Evolutionary conservation across 2,113 vertebrate species (phyloP).

Genomic region (Vanacampus margaritifer): DNA sequence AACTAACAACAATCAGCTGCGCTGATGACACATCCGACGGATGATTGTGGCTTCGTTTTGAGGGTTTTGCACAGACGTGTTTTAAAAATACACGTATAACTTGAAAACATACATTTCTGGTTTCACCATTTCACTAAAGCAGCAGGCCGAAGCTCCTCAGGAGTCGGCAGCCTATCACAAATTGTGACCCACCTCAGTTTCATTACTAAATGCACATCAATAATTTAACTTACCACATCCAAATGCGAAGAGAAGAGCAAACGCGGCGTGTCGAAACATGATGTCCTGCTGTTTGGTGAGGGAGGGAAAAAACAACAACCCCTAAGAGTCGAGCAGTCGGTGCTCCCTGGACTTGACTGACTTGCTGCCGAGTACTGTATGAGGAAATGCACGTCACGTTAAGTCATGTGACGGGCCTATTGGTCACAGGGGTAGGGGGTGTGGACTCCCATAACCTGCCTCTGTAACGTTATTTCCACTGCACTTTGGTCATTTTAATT

Average conservation of each 20-base stretch:
- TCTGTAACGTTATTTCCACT: neutral
- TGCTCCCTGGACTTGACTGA: slow-evolving; percentile 11
- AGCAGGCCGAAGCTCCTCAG: slow-evolving; percentile 27
- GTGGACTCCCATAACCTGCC: slow-evolving; percentile 4
- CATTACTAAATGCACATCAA: neutral
- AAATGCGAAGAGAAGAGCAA: slow-evolving; percentile 38
- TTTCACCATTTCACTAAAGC: neutral
- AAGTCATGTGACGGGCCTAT: slow-evolving; percentile 67
- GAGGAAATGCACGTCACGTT: slow-evolving; percentile 72
- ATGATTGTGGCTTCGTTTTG: neutral
- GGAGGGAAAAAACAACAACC: neutral
- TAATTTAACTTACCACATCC: slow-evolving; percentile 55
- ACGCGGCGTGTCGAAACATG: slow-evolving; percentile 50
- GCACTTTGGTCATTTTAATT: neutral
- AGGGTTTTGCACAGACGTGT: neutral
- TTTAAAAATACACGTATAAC: neutral
- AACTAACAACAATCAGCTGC: slow-evolving; percentile 25
- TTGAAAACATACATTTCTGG: neutral
- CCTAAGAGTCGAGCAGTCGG: neutral
- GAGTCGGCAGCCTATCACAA: neutral
- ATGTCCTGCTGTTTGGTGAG: slow-evolving; percentile 11
- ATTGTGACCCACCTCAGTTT: slow-evolving; percentile 32
- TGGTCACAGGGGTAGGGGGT: slow-evolving; percentile 14
- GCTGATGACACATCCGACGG: neutral
- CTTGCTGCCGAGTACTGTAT: slow-evolving; percentile 18